A percentile compares a stretch with the other conserved stretches of the same genome.
Conservation (phyloP, 2,113 vertebrate species). For the Atractosteus spatula region DNA sequence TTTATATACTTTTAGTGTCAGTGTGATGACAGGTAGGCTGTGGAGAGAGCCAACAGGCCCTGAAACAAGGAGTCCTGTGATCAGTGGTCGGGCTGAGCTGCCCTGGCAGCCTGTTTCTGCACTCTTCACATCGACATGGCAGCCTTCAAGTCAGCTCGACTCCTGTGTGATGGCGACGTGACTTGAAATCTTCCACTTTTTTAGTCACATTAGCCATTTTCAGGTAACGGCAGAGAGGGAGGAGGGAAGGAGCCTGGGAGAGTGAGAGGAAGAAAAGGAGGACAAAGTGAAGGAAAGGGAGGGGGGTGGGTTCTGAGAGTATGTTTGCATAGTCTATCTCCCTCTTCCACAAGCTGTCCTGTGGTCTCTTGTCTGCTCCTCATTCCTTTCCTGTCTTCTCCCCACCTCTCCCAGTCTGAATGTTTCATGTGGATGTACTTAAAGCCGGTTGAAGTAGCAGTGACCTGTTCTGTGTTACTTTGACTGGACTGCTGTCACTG, state of each 20-base stretch:
- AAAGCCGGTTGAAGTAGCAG: neutral
- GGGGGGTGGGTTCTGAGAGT: no score
- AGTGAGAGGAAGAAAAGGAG: neutral
- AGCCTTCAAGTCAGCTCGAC: constrained; percentile 38
- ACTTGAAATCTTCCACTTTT: constrained; percentile 49
- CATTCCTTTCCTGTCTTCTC: neutral
- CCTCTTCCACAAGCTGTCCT: no score
- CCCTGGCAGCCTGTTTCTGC: constrained; percentile 60
- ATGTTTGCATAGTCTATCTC: no score
- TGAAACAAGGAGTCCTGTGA: constrained; percentile 50
- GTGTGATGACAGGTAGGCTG: constrained; percentile 47
- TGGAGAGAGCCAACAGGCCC: neutral
- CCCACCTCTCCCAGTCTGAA: neutral
- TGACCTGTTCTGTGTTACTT: neutral
- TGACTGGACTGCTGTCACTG: no score
- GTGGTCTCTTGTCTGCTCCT: no score
- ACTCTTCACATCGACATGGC: constrained; percentile 44
- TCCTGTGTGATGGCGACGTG: constrained; percentile 41
- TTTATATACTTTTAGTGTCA: constrained; percentile 58
- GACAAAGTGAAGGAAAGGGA: neutral
- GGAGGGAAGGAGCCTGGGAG: neutral
- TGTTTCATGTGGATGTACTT: neutral
- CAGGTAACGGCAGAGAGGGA: neutral
- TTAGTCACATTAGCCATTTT: constrained; percentile 40
- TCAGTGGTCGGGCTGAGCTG: constrained; percentile 56